These are phyloP conservation scores for Ennomos quercinarius DNA, from an alignment of 2,888 invertebrate genomes.

Conservation along the genomic window DNA sequence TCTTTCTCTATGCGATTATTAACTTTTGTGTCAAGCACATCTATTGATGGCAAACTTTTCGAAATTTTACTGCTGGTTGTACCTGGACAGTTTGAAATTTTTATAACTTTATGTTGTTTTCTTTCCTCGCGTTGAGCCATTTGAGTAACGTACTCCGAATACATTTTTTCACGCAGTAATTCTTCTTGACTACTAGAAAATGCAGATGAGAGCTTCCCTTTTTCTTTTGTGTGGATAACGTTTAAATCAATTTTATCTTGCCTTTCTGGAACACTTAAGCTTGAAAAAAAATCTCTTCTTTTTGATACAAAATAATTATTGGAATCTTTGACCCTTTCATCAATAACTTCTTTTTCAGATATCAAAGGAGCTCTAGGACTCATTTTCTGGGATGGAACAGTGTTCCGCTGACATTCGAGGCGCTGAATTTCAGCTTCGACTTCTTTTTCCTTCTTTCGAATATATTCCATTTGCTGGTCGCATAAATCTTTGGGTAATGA, in stretches of 20 bases:
- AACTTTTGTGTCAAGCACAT: conserved; percentile 68
- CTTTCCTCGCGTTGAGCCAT: conserved; percentile 92
- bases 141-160: conserved; percentile 92
- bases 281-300: conserved; percentile 73
- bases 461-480: conserved; percentile 87
- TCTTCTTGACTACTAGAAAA: conserved; percentile 89
- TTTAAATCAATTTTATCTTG: conserved; percentile 5
- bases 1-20: conserved; percentile 89
- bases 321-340: conserved; percentile 52
- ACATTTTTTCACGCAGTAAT: conserved; percentile 92
- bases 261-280: conserved; percentile 20
- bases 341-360: conserved; percentile 62
- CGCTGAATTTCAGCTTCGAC: conserved; percentile 87
- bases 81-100: conserved; percentile 87
- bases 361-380: conserved; percentile 73
- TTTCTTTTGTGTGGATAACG: conserved; percentile 33
- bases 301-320: conserved; percentile 74
- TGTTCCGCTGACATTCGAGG: conserved; percentile 84
- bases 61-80: conserved; percentile 57
- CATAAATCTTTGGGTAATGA: conserved; percentile 88
- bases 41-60: conserved; percentile 71
- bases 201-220: conserved; percentile 62
- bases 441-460: conserved; percentile 88
- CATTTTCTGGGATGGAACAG: conserved; percentile 45
- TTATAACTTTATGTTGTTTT: conserved; percentile 92